Evolutionary conservation across 2,888 invertebrate species (phyloP).

Genomic region (Ophonus ardosiacus): DNA sequence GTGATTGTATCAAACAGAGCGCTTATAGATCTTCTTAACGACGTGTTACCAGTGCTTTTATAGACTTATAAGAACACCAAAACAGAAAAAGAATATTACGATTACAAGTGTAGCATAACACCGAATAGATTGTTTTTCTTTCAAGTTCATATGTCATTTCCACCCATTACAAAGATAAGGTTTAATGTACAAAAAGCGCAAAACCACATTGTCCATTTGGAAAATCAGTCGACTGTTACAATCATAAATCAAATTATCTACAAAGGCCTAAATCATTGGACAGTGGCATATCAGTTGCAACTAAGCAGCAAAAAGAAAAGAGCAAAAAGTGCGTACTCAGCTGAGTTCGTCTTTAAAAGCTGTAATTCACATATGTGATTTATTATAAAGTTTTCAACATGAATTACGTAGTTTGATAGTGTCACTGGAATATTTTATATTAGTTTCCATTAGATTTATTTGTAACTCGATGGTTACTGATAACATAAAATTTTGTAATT

Average conservation of each 20-base stretch:
- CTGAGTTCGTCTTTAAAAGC: not conserved
- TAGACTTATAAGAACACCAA: too few relatives aligned
- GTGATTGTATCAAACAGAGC: too few relatives aligned
- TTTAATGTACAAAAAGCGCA: not conserved
- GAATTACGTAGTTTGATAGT: too few relatives aligned
- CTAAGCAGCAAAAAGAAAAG: not conserved
- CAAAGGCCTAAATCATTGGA: not conserved
- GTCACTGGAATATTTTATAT: too few relatives aligned
- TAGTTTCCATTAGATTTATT: too few relatives aligned
- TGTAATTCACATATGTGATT: not conserved
- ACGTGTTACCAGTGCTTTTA: too few relatives aligned
- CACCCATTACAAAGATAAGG: not conserved
- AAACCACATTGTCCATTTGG: not conserved
- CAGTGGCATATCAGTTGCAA: not conserved
- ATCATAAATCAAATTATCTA: not conserved
- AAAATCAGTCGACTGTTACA: not conserved
- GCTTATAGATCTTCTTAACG: too few relatives aligned
- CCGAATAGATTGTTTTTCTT: not conserved
- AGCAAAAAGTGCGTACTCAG: not conserved
- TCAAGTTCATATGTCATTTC: not conserved
- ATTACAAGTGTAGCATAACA: too few relatives aligned
- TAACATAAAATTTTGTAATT: too few relatives aligned
- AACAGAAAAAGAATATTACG: too few relatives aligned
- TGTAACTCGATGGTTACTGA: too few relatives aligned
- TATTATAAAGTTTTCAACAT: not conserved